phyloP scores from a whole-genome alignment of 2,888 invertebrate genomes.

The Hyles lineata region DNA sequence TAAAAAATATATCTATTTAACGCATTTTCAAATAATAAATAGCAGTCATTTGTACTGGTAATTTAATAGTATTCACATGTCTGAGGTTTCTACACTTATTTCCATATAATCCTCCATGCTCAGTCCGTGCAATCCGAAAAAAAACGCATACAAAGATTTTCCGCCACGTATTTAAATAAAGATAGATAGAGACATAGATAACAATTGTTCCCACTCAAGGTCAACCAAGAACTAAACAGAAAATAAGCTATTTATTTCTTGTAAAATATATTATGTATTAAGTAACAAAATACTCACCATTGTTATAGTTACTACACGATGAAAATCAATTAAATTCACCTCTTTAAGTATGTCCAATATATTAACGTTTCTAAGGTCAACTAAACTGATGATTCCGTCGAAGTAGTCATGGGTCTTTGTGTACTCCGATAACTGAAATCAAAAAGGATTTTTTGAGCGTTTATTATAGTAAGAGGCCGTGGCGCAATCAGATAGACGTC shows the following conservation, averaged over 20 bases:
- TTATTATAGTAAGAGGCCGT: neutral
- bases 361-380: slow-evolving; percentile 41
- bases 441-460: neutral
- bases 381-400: slow-evolving; percentile 37
- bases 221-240: too few species aligned
- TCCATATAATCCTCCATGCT: too few species aligned
- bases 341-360: slow-evolving; percentile 38
- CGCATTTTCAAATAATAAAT: too few species aligned
- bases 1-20: too few species aligned
- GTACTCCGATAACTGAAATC: slow-evolving; percentile 46
- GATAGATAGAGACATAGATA: too few species aligned
- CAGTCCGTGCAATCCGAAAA: too few species aligned
- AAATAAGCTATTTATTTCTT: neutral
- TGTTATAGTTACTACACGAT: slow-evolving; percentile 38
- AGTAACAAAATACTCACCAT: slow-evolving; percentile 38
- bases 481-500: neutral
- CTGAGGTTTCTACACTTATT: too few species aligned
- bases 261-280: neutral
- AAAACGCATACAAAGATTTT: too few species aligned
- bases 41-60: too few species aligned
- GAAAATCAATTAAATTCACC: slow-evolving; percentile 40
- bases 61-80: too few species aligned
- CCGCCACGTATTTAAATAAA: too few species aligned
- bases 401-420: slow-evolving; percentile 42
- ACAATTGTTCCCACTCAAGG: too few species aligned